Percentiles rank a stretch among this genome's conserved stretches.
These are phyloP conservation scores for Baryphthengus martii DNA, from an alignment of 2,113 vertebrate genomes.

Conservation along the genomic window DNA sequence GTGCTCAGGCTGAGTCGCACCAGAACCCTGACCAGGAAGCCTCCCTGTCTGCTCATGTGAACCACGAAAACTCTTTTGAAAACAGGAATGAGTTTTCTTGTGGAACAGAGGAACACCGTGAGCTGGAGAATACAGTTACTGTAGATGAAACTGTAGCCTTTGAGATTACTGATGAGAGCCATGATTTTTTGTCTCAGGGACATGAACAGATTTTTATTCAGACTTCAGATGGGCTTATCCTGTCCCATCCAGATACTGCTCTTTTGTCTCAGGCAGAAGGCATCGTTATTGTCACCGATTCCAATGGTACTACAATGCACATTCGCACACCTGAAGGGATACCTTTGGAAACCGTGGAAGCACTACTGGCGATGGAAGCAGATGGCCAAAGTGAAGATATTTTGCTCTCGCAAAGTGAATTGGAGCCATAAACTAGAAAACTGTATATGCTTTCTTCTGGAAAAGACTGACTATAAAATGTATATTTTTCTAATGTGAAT, in stretches of 20 bases:
- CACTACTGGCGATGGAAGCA: conserved; percentile 77
- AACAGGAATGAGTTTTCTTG: background rate
- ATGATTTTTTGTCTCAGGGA: conserved; percentile 63
- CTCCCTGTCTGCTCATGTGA: background rate
- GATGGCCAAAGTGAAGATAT: conserved; percentile 63
- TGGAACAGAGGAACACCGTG: background rate
- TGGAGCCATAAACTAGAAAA: conserved; percentile 28
- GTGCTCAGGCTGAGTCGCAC: background rate
- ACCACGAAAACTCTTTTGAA: background rate
- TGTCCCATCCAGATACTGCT: conserved; percentile 73
- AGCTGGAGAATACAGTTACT: background rate
- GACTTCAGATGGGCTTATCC: conserved; percentile 75
- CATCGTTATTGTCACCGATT: conserved; percentile 73
- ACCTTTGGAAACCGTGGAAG: conserved; percentile 78
- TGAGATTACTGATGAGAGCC: conserved; percentile 64
- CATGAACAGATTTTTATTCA: conserved; percentile 77
- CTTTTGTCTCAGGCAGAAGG: conserved; percentile 70
- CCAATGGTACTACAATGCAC: conserved; percentile 77
- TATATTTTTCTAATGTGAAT: conserved; percentile 77
- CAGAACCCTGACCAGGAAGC: background rate
- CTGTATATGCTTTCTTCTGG: background rate
- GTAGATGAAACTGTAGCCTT: conserved; percentile 51
- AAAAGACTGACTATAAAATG: conserved; percentile 19
- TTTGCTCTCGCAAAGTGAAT: conserved; percentile 47
- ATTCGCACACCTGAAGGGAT: conserved; percentile 73